A percentile compares a stretch with the other conserved stretches of the same genome.
phyloP scores from a whole-genome alignment of 1,140 invertebrate species.

The Dinoponera quadriceps region DNA sequence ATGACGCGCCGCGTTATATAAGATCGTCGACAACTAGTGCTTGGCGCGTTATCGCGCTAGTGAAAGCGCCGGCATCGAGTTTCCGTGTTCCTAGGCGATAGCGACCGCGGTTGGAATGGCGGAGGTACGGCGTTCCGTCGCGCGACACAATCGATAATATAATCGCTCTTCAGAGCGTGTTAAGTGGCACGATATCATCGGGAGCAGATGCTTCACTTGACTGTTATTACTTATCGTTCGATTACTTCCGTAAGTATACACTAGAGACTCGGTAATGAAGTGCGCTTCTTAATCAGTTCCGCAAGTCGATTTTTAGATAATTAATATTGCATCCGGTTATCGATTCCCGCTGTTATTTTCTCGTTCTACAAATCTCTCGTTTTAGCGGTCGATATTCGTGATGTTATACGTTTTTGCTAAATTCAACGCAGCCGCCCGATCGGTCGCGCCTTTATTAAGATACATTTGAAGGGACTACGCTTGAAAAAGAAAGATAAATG shows the following conservation, averaged over 20 bases:
- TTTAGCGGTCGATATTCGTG: slow-evolving; percentile 10
- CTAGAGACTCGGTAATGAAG: neutral
- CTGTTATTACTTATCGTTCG: neutral
- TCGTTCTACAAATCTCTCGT: neutral
- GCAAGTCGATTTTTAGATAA: neutral
- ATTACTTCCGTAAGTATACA: neutral
- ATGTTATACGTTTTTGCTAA: neutral
- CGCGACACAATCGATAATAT: too few species aligned
- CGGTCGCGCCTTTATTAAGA: neutral
- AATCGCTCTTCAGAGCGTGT: too few species aligned
- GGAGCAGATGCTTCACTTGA: neutral
- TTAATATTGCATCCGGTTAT: too few species aligned
- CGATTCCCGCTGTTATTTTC: neutral
- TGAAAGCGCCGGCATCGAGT: slow-evolving; percentile 19
- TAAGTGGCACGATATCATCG: neutral
- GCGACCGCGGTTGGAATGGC: neutral
- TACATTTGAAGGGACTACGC: slow-evolving; percentile 1
- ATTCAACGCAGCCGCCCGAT: neutral
- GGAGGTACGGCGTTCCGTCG: neutral
- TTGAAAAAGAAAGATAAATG: too few species aligned
- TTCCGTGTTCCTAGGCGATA: neutral
- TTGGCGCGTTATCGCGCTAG: slow-evolving; percentile 29
- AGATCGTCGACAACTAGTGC: neutral
- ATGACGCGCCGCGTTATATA: slow-evolving; percentile 32
- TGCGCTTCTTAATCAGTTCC: neutral